Percentiles rank a stretch among this genome's conserved stretches.
phyloP scores from a whole-genome alignment of 2,888 invertebrate genomes.

The Clistopyga incitator region DNA sequence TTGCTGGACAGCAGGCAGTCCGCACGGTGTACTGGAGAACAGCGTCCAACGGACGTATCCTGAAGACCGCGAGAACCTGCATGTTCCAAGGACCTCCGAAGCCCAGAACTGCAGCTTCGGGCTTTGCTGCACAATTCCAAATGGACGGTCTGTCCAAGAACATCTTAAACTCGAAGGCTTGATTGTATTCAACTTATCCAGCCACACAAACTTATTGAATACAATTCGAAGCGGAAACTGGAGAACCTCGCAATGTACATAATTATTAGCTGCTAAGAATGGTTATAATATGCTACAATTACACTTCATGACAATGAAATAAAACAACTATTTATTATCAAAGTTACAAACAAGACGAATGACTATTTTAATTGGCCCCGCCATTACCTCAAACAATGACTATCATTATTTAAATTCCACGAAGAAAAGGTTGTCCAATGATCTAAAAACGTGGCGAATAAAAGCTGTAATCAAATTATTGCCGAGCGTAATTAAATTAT shows the following conservation, averaged over 20 bases:
- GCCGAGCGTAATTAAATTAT: no score
- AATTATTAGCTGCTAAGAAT: conserved; percentile 68
- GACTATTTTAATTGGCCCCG: no score
- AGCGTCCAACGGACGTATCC: conserved; percentile 75
- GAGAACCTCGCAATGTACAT: conserved; percentile 69
- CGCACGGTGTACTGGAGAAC: conserved; percentile 92
- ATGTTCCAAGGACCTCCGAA: conserved; percentile 80
- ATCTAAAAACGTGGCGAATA: no score
- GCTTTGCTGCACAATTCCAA: conserved; percentile 71
- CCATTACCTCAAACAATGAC: background rate
- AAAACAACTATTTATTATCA: conserved; percentile 76
- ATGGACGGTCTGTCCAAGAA: conserved; percentile 72
- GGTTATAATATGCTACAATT: conserved; percentile 25
- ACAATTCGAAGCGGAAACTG: background rate
- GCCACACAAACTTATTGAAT: background rate
- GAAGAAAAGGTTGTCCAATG: no score
- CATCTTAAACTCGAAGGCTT: conserved; percentile 67
- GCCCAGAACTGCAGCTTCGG: conserved; percentile 77
- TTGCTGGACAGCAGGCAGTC: conserved; percentile 90
- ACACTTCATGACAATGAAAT: conserved; percentile 69
- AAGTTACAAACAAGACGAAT: background rate
- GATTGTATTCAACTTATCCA: conserved; percentile 18
- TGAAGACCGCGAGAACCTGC: conserved; percentile 79
- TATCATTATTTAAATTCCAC: background rate
- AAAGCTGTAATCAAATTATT: no score